Conservation (phyloP, 23 tunicate species). For the Trididemnum nubilum region DNA sequence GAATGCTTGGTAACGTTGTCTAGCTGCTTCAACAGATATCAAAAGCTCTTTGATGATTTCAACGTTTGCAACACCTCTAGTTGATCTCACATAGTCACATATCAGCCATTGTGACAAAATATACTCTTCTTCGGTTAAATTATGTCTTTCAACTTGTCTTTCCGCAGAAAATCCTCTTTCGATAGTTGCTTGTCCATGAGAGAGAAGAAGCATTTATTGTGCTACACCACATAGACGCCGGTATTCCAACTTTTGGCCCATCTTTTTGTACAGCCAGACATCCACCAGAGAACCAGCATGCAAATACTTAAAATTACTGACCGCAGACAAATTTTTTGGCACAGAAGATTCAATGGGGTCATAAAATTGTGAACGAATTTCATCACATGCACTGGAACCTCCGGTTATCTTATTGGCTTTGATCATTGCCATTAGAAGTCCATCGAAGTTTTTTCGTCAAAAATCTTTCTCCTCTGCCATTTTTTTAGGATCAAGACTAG, state of each 20-base stretch:
- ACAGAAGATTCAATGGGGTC: not conserved
- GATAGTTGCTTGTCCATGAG: conserved; percentile 7
- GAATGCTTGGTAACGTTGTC: not conserved
- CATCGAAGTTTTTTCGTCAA: not conserved
- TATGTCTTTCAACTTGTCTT: not conserved
- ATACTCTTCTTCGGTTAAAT: not conserved
- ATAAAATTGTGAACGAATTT: not conserved
- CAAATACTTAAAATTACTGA: not conserved
- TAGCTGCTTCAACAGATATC: not conserved
- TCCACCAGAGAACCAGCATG: not conserved
- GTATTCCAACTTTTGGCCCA: not conserved
- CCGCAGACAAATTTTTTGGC: not conserved
- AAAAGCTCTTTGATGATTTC: not conserved
- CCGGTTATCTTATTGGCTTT: not conserved
- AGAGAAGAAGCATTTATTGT: not conserved
- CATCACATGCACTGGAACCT: not conserved
- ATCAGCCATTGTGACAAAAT: not conserved
- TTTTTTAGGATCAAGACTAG: not conserved
- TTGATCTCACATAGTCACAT: not conserved
- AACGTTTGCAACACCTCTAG: conserved; percentile 2
- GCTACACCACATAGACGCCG: not conserved
- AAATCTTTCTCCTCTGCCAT: not conserved
- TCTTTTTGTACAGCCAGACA: not conserved
- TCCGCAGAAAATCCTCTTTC: conserved; percentile 1
- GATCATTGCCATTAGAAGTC: not conserved